Evolutionary conservation across 2,797 vertebrate species (phyloP).

Genomic region (Anabas testudineus): DNA sequence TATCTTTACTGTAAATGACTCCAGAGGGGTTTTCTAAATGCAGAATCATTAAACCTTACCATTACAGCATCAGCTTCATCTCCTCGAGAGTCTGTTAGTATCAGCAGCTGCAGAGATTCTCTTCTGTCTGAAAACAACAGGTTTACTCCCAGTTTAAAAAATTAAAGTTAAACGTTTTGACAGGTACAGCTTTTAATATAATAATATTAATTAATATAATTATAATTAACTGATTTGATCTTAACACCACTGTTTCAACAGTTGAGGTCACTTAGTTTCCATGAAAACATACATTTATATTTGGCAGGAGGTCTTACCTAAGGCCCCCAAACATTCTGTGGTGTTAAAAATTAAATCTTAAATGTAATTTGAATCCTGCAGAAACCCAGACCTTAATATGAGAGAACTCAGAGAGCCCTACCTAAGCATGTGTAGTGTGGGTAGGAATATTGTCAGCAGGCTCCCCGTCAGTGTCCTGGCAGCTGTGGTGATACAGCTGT

Average conservation of each 20-base stretch:
- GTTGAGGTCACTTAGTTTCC: too few species aligned
- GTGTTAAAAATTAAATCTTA: neutral
- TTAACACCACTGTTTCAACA: too few species aligned
- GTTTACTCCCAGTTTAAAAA: neutral
- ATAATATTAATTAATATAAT: too few species aligned
- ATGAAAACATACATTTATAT: too few species aligned
- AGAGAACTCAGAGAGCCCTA: neutral
- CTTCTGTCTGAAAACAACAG: neutral
- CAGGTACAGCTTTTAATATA: too few species aligned
- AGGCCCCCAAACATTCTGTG: too few species aligned
- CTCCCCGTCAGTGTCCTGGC: too few species aligned
- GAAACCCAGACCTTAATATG: neutral
- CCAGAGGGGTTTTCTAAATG: slow-evolving; percentile 16
- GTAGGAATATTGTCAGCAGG: too few species aligned
- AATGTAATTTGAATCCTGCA: neutral
- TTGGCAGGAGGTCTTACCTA: too few species aligned
- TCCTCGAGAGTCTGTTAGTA: neutral
- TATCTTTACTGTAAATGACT: slow-evolving; percentile 15
- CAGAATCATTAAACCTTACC: slow-evolving; percentile 1
- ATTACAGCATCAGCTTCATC: slow-evolving; percentile 7
- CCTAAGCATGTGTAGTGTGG: neutral
- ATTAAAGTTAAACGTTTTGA: too few species aligned
- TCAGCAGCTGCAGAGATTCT: neutral
- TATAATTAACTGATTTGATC: too few species aligned
- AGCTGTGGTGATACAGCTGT: too few species aligned